Base-by-base conservation (phyloP, 1,140 invertebrate species). In the Rhagoletis zephyria region DNA sequence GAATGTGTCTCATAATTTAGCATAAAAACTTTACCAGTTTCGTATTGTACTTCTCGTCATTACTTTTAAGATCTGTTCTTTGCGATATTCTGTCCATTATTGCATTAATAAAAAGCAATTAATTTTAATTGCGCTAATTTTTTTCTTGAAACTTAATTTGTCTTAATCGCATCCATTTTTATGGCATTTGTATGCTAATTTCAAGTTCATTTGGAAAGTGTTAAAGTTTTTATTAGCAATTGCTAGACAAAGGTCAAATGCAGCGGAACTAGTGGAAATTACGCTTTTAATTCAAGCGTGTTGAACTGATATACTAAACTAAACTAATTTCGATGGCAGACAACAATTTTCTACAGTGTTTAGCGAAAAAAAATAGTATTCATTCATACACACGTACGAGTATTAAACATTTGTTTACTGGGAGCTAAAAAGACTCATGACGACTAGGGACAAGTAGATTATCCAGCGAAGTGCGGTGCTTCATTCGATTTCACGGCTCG, bases 111-210 rank as follows among this genome's bases (percentile, higher is more conserved):
- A 81, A 81, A 81, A 19, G 51, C 74, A 30, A 81, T 81, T 81
- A 48, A 56, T 59, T 81, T 81, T 81, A 56, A 81, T 81, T 81
- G 48, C 74, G 42, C 45, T 56, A n/a, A 6, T 30, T 81, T 19
- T 30, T 67, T 19, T 81, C 16, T 56, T 77, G 6, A 9, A 19
- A 81, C 51, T 81, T 81, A 81, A 81, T 81, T 59, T 42, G 0
- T 30, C n/a, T 81, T 81, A 81, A 81, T 51, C 74, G 48, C 74
- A 56, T 45, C 48, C 74, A 81, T 19, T 81, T 59, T 81, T 81
- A 81, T 19, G n/a, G 16, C 74, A 9, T 81, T 81, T 81, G 10
- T 56, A 81, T 81, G 74, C 74, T 81, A 81, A 81, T 81, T 56
- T 81, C 70, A 81, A 81, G 74, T 81, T 81, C 74, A 81, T 81